A percentile compares a stretch with the other conserved stretches of the same genome.
These are phyloP conservation scores for Tetanocera ferruginea DNA, from an alignment of 2,888 invertebrate genomes.

Conservation along the genomic window DNA sequence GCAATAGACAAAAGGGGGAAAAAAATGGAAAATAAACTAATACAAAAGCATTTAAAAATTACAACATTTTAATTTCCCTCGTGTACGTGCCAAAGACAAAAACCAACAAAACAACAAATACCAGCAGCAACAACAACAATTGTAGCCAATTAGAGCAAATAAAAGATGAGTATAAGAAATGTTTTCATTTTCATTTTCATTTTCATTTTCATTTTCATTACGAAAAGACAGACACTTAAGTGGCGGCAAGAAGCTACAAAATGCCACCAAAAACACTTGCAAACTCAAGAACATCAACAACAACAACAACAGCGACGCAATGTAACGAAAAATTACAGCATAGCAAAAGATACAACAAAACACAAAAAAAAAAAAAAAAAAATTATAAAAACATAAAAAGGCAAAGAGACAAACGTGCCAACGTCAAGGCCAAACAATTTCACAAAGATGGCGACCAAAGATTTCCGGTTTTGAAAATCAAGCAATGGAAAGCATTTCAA, in stretches of 20 bases:
- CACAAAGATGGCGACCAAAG: too few species aligned
- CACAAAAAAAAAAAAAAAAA: too few species aligned
- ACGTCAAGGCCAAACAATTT: too few species aligned
- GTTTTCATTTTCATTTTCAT: neutral
- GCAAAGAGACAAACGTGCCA: too few species aligned
- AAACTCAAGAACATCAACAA: neutral
- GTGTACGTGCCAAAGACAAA: neutral
- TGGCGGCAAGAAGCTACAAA: neutral
- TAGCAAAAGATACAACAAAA: too few species aligned
- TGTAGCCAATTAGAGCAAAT: neutral
- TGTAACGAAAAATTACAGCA: neutral
- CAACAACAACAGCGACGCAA: neutral
- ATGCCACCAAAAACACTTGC: neutral
- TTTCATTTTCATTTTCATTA: neutral
- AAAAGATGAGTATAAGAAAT: too few species aligned
- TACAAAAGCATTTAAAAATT: too few species aligned
- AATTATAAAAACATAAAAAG: too few species aligned
- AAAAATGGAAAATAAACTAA: too few species aligned
- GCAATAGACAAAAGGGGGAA: too few species aligned
- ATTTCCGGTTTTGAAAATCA: too few species aligned
- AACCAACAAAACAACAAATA: neutral
- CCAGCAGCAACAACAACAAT: neutral
- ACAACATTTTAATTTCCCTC: too few species aligned
- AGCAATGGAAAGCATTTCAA: constrained; percentile 17
- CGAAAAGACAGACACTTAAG: neutral